Conservation (phyloP, 2,113 vertebrate genomes). For the Orthonyx spaldingii region DNA sequence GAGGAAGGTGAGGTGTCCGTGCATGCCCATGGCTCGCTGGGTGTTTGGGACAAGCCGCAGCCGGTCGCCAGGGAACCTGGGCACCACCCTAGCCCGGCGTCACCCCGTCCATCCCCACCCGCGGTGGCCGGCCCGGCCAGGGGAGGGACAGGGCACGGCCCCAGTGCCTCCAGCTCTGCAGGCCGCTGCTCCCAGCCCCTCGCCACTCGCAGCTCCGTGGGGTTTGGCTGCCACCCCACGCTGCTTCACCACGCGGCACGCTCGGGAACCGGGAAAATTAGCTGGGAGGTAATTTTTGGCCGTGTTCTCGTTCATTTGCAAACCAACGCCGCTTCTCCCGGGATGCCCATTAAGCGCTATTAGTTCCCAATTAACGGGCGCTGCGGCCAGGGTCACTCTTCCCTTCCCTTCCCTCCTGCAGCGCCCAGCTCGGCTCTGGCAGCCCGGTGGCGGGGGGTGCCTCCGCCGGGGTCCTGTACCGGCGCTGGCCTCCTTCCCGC, state of each 20-base stretch:
- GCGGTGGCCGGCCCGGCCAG: background rate
- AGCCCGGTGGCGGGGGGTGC: background rate
- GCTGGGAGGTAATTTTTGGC: background rate
- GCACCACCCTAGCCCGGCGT: background rate
- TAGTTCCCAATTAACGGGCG: constrained; percentile 1
- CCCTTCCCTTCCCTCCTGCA: background rate
- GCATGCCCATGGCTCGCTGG: background rate
- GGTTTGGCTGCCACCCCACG: background rate
- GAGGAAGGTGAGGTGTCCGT: background rate
- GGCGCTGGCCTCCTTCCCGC: background rate
- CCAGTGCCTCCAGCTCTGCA: background rate
- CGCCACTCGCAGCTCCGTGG: background rate
- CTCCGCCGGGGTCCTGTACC: background rate
- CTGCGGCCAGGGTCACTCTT: background rate
- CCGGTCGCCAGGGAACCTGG: constrained; percentile 13
- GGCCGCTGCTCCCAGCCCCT: background rate
- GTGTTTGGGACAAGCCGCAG: constrained; percentile 40
- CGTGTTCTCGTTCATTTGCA: constrained; percentile 4
- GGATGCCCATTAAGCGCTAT: background rate
- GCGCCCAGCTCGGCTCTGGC: background rate
- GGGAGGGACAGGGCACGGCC: background rate
- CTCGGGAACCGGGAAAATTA: background rate
- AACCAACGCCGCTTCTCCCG: background rate
- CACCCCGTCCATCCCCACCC: background rate
- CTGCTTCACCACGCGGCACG: background rate